phyloP scores from a whole-genome alignment of 2,888 invertebrate species.

The Phytoseiulus persimilis region DNA sequence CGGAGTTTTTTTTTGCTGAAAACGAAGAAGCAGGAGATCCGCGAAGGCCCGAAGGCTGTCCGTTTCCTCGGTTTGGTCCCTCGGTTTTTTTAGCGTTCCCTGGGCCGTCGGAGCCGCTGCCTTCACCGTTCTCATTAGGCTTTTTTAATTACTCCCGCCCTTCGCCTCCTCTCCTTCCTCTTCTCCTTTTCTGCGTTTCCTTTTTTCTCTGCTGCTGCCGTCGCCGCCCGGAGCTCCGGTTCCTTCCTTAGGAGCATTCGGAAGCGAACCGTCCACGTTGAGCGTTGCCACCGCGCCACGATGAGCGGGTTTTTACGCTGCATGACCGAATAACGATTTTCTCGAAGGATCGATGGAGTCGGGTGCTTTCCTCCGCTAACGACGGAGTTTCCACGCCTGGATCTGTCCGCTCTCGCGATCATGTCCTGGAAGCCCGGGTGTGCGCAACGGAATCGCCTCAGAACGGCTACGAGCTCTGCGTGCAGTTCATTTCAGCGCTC shows the following conservation, averaged over 20 bases:
- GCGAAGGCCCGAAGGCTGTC: constrained; percentile 5
- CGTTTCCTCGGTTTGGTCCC: not conserved
- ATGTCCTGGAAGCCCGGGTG: too few relatives aligned
- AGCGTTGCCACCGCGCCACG: not conserved
- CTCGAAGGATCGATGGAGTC: not conserved
- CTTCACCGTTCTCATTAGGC: constrained; percentile 37
- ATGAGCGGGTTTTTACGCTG: not conserved
- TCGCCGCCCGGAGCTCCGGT: not conserved
- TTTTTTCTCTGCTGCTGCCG: not conserved
- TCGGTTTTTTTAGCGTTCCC: not conserved
- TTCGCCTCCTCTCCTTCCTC: constrained; percentile 15
- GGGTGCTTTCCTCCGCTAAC: not conserved
- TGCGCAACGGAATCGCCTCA: too few relatives aligned
- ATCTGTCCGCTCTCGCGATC: too few relatives aligned
- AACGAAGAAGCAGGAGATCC: not conserved
- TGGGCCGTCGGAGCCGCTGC: not conserved
- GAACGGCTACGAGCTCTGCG: too few relatives aligned
- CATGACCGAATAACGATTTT: not conserved
- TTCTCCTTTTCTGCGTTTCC: not conserved
- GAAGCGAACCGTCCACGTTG: not conserved
- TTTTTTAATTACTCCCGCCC: constrained; percentile 38
- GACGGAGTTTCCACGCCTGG: not conserved
- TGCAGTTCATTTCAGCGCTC: too few relatives aligned
- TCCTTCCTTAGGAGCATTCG: not conserved
- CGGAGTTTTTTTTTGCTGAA: not conserved